phyloP scores from a whole-genome alignment of 1,140 invertebrate genomes.

The Drosophila cardini region DNA sequence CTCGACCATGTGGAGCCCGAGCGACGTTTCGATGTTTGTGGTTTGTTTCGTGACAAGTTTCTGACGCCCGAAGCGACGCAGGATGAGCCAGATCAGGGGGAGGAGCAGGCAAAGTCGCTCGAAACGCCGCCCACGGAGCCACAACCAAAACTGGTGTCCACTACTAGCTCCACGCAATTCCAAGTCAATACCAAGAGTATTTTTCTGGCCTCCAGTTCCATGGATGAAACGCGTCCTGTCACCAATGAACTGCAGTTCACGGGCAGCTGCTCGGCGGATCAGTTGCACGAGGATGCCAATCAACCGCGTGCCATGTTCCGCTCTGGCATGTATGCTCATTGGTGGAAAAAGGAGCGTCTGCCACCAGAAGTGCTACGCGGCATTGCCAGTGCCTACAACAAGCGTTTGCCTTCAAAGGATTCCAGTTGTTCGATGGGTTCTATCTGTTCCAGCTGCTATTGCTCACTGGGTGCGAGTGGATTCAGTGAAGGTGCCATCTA shows the following conservation, averaged over 20 bases:
- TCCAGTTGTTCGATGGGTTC: slow-evolving; percentile 53
- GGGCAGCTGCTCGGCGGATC: slow-evolving; percentile 64
- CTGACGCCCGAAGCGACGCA: slow-evolving; percentile 72
- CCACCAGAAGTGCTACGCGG: slow-evolving; percentile 87
- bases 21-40: slow-evolving; percentile 76
- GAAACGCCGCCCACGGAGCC: background rate
- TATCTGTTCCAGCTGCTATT: slow-evolving; percentile 53
- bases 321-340: slow-evolving; percentile 94
- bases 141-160: slow-evolving; percentile 9
- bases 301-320: slow-evolving; percentile 87
- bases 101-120: background rate
- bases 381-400: slow-evolving; percentile 85
- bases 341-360: slow-evolving; percentile 95
- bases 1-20: slow-evolving; percentile 62
- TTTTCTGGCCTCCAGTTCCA: slow-evolving; percentile 66
- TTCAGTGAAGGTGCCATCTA: slow-evolving; percentile 76
- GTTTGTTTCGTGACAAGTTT: slow-evolving; percentile 81
- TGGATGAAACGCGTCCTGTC: slow-evolving; percentile 55
- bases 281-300: slow-evolving; percentile 27
- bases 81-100: slow-evolving; percentile 30
- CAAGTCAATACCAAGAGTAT: slow-evolving; percentile 78
- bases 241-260: slow-evolving; percentile 48
- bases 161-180: slow-evolving; percentile 54
- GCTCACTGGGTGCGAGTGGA: slow-evolving; percentile 65
- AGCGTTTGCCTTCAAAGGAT: slow-evolving; percentile 58